Conservation (phyloP, 2,888 invertebrate species). For the Pinctada fucata region DNA sequence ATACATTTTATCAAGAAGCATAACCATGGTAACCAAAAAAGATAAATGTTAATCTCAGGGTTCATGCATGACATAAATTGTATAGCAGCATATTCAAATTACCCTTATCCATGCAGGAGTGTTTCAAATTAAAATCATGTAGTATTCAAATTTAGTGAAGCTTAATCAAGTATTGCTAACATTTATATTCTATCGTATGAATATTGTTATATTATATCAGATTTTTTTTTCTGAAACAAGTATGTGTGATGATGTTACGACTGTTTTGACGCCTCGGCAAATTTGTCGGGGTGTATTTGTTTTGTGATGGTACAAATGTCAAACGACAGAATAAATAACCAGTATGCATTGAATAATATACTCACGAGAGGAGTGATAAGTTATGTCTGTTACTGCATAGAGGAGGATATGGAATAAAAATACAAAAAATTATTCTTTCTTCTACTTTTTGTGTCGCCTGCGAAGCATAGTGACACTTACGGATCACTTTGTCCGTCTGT, state of each 20-base stretch:
- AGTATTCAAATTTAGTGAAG: background rate
- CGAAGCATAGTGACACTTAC: no score
- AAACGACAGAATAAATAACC: background rate
- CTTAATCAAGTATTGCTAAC: slow-evolving; percentile 1
- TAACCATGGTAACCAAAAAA: no score
- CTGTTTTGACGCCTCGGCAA: no score
- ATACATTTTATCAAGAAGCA: no score
- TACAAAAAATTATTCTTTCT: no score
- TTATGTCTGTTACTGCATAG: background rate
- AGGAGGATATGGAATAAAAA: background rate
- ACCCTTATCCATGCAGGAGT: no score
- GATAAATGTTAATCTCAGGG: no score
- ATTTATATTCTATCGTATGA: background rate
- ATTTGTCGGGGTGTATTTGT: background rate
- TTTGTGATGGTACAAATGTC: background rate
- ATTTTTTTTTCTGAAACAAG: background rate
- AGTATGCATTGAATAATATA: slow-evolving; percentile 4
- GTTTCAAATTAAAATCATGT: background rate
- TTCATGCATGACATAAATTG: no score
- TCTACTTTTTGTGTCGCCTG: no score
- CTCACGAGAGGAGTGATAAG: background rate
- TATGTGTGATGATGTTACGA: no score
- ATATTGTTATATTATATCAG: background rate
- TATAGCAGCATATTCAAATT: no score
- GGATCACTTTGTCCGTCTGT: no score